Evolutionary conservation across 2,113 vertebrate genomes (phyloP).

Genomic region (Ameiurus melas): DNA sequence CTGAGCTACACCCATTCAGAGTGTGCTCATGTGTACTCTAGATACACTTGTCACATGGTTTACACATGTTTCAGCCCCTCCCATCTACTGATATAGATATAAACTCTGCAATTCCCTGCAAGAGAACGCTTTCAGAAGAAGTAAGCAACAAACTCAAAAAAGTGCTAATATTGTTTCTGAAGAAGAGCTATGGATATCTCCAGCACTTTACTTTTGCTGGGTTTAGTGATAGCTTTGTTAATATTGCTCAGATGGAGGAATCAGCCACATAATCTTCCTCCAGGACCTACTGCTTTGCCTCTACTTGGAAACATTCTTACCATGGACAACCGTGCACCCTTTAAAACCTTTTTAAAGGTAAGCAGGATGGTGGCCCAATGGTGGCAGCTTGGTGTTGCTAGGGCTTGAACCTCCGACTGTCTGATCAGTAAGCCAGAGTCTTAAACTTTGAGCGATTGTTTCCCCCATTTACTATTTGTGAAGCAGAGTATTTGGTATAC

Average conservation of each 20-base stretch:
- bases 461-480: no score
- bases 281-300: constrained; percentile 66
- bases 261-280: constrained; percentile 51
- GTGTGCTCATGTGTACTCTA: not conserved
- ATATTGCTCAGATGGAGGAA: constrained; percentile 50
- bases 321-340: constrained; percentile 61
- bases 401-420: no score
- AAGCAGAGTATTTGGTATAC: no score
- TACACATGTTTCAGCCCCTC: constrained; percentile 13
- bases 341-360: constrained; percentile 65
- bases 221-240: constrained; percentile 56
- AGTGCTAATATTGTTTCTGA: not conserved
- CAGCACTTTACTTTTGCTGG: constrained; percentile 49
- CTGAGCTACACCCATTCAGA: not conserved
- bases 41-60: no score
- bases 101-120: not conserved
- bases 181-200: constrained; percentile 58
- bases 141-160: not conserved
- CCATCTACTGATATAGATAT: not conserved
- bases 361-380: constrained; percentile 26
- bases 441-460: no score
- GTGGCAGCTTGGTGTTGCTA: no score
- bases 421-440: no score
- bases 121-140: not conserved
- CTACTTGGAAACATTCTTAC: constrained; percentile 66